Base-by-base conservation (phyloP, 1,140 invertebrate species). In the Stenopsyche tienmushanensis region DNA sequence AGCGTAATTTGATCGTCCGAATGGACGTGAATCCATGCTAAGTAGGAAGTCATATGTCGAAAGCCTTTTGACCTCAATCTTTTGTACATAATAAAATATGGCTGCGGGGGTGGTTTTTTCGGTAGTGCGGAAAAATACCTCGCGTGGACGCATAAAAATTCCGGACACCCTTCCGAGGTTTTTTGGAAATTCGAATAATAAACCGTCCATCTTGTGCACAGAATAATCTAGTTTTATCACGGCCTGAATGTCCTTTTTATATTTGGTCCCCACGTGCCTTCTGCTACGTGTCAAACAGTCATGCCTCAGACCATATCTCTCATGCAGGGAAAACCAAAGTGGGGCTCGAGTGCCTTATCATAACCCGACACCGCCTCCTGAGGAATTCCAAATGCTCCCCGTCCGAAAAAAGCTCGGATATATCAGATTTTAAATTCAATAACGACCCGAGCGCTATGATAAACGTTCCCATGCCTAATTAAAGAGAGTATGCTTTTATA, bases 221-320 rank as follows among this genome's bases (percentile, higher is more conserved):
- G 62, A 68, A 68, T 68, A 68, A 68, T 68, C 55, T 64, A 64
- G 66, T 64, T 64, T 68, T 68, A 68, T 68, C 66, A 64, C 62
- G 66, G 57, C 17, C 42, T 23, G 66, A 68, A 64, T 64, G 66
- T 59, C 62, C 66, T 68, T 68, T 68, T 68, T 68, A 68, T 68
- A 68, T 60, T 64, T 58, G 42, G 55, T 45, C 45, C 45, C 55
- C 66, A 64, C 66, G 66, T 68, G 66, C 62, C 52, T 50, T 52
- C 10, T 25, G 55, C 57, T 64, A 68, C 66, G 66, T 68, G 66
- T 59, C 66, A 60, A 60, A 60, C 42, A 34, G 57, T 45, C 26
- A 21, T 20, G 10, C 44, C 44, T 20, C 18, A 8, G 18, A 7
- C 10, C 44, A 15, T 47, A 20, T 47, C 8, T 47, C 44, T 20